phyloP scores from a whole-genome alignment of 2,888 invertebrate species.

The Heliconius cydno region DNA sequence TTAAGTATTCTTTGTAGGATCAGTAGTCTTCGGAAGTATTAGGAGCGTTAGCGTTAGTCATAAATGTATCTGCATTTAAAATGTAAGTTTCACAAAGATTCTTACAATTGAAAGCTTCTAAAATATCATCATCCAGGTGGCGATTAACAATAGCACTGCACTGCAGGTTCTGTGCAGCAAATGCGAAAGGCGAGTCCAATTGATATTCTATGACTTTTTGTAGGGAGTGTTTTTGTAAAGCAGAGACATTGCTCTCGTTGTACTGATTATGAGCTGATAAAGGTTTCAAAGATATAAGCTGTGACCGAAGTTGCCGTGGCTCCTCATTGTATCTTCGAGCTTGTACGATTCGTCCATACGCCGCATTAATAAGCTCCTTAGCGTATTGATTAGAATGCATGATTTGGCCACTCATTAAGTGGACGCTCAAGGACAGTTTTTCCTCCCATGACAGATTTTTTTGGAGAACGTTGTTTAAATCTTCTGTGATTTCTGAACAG shows the following conservation, averaged over 20 bases:
- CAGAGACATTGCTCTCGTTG: conserved; percentile 51
- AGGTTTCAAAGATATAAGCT: conserved; percentile 54
- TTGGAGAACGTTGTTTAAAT: conserved; percentile 44
- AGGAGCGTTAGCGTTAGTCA: conserved; percentile 39
- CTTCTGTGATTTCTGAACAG: conserved; percentile 44
- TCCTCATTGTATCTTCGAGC: conserved; percentile 46
- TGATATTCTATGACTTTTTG: conserved; percentile 55
- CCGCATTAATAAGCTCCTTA: conserved; percentile 55
- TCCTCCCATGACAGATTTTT: conserved; percentile 53
- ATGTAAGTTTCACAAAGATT: conserved; percentile 63
- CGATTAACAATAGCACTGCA: conserved; percentile 60
- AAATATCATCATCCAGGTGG: conserved; percentile 53
- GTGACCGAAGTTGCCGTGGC: conserved; percentile 53
- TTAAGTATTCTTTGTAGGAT: not conserved
- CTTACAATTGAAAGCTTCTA: conserved; percentile 54
- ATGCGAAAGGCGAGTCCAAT: conserved; percentile 54
- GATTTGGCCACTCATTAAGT: conserved; percentile 57
- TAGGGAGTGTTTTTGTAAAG: conserved; percentile 54
- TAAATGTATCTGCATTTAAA: conserved; percentile 53
- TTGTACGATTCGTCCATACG: conserved; percentile 53
- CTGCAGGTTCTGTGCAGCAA: conserved; percentile 54
- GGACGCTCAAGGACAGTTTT: conserved; percentile 56
- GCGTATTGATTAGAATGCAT: conserved; percentile 64
- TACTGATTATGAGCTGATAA: conserved; percentile 43
- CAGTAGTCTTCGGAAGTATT: not conserved